Conservation (phyloP, 2,888 invertebrate species). For the Drymonia ruficornis region DNA sequence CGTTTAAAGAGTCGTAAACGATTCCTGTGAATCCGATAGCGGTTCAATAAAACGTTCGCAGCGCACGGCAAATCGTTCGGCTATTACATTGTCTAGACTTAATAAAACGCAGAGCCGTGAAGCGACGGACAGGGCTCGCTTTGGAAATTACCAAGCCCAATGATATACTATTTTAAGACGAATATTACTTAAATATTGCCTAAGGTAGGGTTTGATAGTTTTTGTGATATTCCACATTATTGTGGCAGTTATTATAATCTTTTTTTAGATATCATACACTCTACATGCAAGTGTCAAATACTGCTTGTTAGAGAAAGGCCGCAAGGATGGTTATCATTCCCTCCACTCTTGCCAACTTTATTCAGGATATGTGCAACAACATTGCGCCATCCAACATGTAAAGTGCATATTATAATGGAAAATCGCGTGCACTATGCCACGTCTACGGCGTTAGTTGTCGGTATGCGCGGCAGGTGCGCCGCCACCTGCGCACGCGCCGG, state of each 20-base stretch:
- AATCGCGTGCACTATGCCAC: slow-evolving; percentile 66
- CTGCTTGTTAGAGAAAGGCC: too few relatives aligned
- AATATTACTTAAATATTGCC: too few relatives aligned
- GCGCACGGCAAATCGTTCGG: slow-evolving; percentile 49
- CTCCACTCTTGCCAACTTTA: too few relatives aligned
- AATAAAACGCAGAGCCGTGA: slow-evolving; percentile 49
- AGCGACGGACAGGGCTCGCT: slow-evolving; percentile 39
- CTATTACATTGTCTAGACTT: slow-evolving; percentile 66
- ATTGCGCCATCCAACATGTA: slow-evolving; percentile 1
- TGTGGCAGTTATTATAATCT: too few relatives aligned
- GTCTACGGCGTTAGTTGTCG: slow-evolving; percentile 59
- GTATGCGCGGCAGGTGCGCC: slow-evolving; percentile 81
- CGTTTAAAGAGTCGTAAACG: slow-evolving; percentile 38
- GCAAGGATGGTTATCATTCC: too few relatives aligned
- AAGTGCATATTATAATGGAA: slow-evolving; percentile 34
- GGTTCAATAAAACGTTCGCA: slow-evolving; percentile 56
- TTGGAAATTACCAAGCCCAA: neutral
- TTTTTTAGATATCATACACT: too few relatives aligned
- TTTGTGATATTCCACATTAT: too few relatives aligned
- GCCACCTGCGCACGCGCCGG: slow-evolving; percentile 81
- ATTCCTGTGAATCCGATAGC: slow-evolving; percentile 50
- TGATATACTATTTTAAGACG: neutral
- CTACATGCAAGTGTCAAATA: too few relatives aligned
- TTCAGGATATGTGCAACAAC: neutral
- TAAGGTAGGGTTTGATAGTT: too few relatives aligned